Evolutionary conservation across 2,113 vertebrate genomes (phyloP), one percentile per base, ranked within the genome.

Genomic region (Murina feae): DNA sequence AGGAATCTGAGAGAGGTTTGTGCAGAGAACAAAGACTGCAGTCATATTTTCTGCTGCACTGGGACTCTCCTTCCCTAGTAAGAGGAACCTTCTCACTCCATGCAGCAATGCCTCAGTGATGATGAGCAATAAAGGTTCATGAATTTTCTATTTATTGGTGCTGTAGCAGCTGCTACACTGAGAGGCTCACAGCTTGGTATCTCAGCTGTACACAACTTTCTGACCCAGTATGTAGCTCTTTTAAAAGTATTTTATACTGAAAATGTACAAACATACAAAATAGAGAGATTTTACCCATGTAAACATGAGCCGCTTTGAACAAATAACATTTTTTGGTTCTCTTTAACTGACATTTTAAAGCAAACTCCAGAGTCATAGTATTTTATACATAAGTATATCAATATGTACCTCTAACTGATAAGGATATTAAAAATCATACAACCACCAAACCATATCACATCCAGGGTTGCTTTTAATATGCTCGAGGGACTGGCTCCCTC

Each of bases 371-470:
- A n/a, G 20, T 85, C 53, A 49, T 60, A 86, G 80, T 88, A 39
- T 74, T 86, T 90, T 9, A 71, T 84, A 28, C 5, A 53, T 51
- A n/a, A 74, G 14, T 60, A 25, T 63, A 69, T 85, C 39, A 86
- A 6, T 66, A 58, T 80, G 30, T 16, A 85, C 90, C 39, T 78
- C 39, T 89, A 66, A 60, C n/a, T 66, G 78, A 90, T 91, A 91
- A 63, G 63, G 83, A 82, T 71, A 93, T 95, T 93, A 95, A 95
- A 96, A 95, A 74, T 88, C 37, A 90, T 80, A 76, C 79, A 68
- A 76, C 81, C 44, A 65, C 37, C 16, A 76, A 42, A 35, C 72
- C 32, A 30, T 14, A 76, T 86, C 69, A 80, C 51, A 76, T 32
- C 69, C 55, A 66, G 12, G 0, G 44, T 42, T 96, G 55, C 17